Conservation (phyloP, 1,140 invertebrate species). For the Aphelinus atriplicis region DNA sequence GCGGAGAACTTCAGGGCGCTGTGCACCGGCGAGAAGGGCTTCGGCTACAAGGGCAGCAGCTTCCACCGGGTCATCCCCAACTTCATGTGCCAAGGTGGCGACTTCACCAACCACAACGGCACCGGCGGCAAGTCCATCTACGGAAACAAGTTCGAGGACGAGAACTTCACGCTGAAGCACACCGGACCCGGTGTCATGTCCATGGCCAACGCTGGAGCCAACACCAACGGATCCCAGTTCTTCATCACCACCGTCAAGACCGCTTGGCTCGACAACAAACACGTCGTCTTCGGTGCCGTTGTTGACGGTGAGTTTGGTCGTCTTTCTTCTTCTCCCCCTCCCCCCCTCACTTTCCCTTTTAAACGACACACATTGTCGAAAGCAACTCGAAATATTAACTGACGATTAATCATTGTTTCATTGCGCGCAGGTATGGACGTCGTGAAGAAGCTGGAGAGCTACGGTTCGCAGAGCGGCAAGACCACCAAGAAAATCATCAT, state of each 20-base stretch:
- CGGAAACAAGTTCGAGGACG: slow-evolving; percentile 82
- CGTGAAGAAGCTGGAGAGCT: slow-evolving; percentile 81
- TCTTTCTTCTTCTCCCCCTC: too few species aligned
- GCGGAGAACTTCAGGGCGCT: slow-evolving; percentile 83
- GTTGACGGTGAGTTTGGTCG: slow-evolving; percentile 65
- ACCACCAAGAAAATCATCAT: slow-evolving; percentile 83
- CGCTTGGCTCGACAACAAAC: slow-evolving; percentile 83
- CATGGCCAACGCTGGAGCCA: slow-evolving; percentile 81
- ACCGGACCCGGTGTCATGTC: slow-evolving; percentile 77
- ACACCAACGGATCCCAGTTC: slow-evolving; percentile 89
- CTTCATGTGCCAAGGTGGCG: slow-evolving; percentile 86
- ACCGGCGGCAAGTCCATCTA: slow-evolving; percentile 86
- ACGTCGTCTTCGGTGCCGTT: slow-evolving; percentile 88
- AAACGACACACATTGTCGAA: too few species aligned
- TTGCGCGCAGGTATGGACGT: slow-evolving; percentile 76
- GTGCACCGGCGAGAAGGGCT: slow-evolving; percentile 84
- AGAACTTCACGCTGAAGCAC: slow-evolving; percentile 83
- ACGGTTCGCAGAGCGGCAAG: slow-evolving; percentile 85
- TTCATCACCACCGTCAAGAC: slow-evolving; percentile 85
- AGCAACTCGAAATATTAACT: too few species aligned
- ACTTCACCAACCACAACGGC: slow-evolving; percentile 82
- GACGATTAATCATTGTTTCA: too few species aligned
- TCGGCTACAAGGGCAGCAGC: slow-evolving; percentile 80
- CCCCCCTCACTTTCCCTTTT: too few species aligned
- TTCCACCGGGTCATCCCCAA: slow-evolving; percentile 89